Conservation (phyloP, 1,140 invertebrate species). For the Reticulitermes speratus region DNA sequence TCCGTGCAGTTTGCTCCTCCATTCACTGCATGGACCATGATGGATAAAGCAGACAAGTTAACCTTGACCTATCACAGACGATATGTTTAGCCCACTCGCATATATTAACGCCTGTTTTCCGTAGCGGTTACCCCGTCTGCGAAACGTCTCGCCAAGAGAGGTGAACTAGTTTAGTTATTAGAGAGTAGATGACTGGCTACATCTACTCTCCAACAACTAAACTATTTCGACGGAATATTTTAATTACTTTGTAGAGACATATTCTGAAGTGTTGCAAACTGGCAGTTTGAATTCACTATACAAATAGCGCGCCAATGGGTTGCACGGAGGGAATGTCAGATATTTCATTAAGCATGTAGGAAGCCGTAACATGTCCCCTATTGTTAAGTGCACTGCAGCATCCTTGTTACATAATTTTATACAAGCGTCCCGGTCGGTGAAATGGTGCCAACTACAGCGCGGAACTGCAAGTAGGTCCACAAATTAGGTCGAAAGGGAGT, state of each 20-base stretch:
- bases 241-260: no score
- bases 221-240: no score
- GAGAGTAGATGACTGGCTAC: no score
- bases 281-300: no score
- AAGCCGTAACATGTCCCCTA: background rate
- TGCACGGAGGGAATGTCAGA: background rate
- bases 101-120: no score
- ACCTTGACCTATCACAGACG: background rate
- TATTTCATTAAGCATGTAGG: background rate
- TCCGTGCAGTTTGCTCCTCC: background rate
- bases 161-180: no score
- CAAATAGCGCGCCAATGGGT: no score
- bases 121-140: no score
- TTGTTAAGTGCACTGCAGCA: background rate
- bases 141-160: no score
- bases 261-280: no score
- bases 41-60: background rate
- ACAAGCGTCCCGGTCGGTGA: background rate
- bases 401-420: background rate
- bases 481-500: background rate
- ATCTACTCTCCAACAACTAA: no score
- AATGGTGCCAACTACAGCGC: background rate
- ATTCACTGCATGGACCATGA: background rate
- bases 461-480: background rate
- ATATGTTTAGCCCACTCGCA: no score